Percentiles rank a stretch among this genome's conserved stretches.
Evolutionary conservation across 2,888 invertebrate species (phyloP).

Genomic region (Lymantria monacha): DNA sequence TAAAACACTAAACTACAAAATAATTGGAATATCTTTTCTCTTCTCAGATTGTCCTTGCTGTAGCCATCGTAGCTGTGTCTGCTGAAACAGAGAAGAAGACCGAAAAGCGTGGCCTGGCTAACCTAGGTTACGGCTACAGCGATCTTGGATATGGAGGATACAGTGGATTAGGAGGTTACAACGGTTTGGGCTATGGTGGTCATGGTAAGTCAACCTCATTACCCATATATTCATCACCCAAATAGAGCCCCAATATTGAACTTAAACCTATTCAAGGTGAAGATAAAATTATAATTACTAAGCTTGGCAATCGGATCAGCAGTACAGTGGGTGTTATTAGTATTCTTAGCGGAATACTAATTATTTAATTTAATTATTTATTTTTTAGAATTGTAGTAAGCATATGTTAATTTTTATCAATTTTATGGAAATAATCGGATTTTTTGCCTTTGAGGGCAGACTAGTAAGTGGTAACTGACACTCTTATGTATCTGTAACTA

Average conservation of each 20-base stretch:
- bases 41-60: slow-evolving; percentile 59
- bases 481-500: no score
- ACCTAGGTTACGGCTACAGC: slow-evolving; percentile 60
- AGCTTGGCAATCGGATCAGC: no score
- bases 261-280: slow-evolving; percentile 22
- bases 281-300: neutral
- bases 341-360: no score
- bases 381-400: no score
- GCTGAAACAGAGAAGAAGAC: slow-evolving; percentile 75
- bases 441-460: no score
- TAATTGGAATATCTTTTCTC: no score
- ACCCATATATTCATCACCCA: neutral
- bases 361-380: no score
- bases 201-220: slow-evolving; percentile 14
- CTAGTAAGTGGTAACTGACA: no score
- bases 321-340: no score
- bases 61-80: slow-evolving; percentile 61
- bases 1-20: no score
- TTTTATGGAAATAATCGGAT: no score
- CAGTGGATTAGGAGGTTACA: slow-evolving; percentile 20
- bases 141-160: slow-evolving; percentile 46
- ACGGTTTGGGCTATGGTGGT: neutral
- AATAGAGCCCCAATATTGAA: neutral
- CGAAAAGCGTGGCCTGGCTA: slow-evolving; percentile 72
- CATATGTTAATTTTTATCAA: no score